These are phyloP conservation scores for Myoxocephalus aenaeus DNA, from an alignment of 2,797 vertebrate genomes.

Conservation along the genomic window DNA sequence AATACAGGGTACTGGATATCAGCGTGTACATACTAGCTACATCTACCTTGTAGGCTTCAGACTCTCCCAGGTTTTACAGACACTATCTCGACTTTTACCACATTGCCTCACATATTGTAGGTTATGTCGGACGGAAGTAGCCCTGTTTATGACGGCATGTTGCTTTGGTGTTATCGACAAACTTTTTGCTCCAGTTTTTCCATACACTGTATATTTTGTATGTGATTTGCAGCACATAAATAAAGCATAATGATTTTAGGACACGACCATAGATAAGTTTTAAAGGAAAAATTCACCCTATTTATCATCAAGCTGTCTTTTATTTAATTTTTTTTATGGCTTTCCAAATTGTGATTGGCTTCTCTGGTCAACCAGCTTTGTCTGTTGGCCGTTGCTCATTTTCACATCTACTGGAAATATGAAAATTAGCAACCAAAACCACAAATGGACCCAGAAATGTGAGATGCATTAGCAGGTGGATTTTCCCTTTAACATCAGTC, in stretches of 20 bases:
- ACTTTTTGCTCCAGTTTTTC: slow-evolving; percentile 47
- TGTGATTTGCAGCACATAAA: slow-evolving; percentile 69
- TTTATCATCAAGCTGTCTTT: slow-evolving; percentile 23
- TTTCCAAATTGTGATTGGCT: background rate
- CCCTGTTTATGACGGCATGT: slow-evolving; percentile 62
- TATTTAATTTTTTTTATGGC: background rate
- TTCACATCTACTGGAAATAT: slow-evolving; percentile 36
- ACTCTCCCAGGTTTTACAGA: slow-evolving; percentile 54
- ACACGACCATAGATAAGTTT: slow-evolving; percentile 39
- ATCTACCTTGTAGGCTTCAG: slow-evolving; percentile 35
- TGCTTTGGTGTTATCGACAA: slow-evolving; percentile 49
- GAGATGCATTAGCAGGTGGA: slow-evolving; percentile 49
- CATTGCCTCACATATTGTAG: slow-evolving; percentile 62
- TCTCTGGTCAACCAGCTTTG: background rate
- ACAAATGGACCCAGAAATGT: slow-evolving; percentile 51
- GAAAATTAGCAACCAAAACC: background rate
- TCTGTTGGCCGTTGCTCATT: background rate
- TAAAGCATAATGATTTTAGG: slow-evolving; percentile 38
- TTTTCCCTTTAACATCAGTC: slow-evolving; percentile 52
- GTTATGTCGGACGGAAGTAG: slow-evolving; percentile 53
- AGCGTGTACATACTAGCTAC: slow-evolving; percentile 61
- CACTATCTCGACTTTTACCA: slow-evolving; percentile 56
- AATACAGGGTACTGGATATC: slow-evolving; percentile 77
- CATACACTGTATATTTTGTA: slow-evolving; percentile 77
- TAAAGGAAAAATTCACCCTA: slow-evolving; percentile 57